Evolutionary conservation across 2,888 invertebrate species (phyloP), one percentile per base, ranked within the genome.

Genomic region (Platycnemis pennipes): DNA sequence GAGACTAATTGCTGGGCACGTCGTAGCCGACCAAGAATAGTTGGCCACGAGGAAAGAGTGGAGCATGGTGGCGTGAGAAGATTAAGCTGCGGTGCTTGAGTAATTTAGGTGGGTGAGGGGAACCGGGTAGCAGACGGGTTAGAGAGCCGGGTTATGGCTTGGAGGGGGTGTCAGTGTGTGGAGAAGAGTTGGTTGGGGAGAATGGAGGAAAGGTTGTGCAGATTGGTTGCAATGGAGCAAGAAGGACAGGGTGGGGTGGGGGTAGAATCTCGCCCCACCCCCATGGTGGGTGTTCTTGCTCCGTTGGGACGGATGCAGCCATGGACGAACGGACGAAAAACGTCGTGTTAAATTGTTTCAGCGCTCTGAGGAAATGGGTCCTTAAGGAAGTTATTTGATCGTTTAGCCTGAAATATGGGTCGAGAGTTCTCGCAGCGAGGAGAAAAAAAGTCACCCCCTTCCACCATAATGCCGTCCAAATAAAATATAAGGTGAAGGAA

Each of bases 21-120:
- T 91, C 91, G 91, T 42, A 91, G 91, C 45, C 91, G 91, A 91
- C 91, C 91, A 91, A 91, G 91, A 91, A 91, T 91, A 91, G 91
- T 91, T 91, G 63, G 91, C 91, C 91, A 91, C 63, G 42, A 45
- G 69, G 91, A 63, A 44, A 63, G 91, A 91, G 63, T 42, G 89
- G 77, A 91, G 91, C 63, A 91, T 91, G 42, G 91, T 91, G 91
- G 91, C 91, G 63, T 91, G 69, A 91, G 91, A 91, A 91, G 91
- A 91, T 91, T 91, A 91, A 91, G 91, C 91, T 91, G 91, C 63
- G 91, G 91, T 44, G 63, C 56, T 63, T 44, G 91, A 91, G 91
- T 91, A 91, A 91, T 91, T 91, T 91, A 91, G 44, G 91, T 44
- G 91, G 42, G 16, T 19, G 2, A 22, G 26, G 89, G 13, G 42